Evolutionary conservation across 2,888 invertebrate species (phyloP).

Genomic region (Dynastes maya): DNA sequence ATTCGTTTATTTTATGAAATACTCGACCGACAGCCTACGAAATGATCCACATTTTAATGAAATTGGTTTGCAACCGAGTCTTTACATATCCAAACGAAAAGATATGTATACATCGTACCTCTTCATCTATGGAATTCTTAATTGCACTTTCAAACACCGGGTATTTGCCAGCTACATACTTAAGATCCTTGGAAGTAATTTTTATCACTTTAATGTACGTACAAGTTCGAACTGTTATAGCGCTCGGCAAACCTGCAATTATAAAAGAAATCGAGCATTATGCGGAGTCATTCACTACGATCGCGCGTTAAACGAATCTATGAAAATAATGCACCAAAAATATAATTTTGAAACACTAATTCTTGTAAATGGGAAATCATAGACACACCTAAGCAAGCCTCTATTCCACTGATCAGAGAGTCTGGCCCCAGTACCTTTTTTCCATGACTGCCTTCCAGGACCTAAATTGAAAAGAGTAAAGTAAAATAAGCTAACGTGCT

Average conservation of each 20-base stretch:
- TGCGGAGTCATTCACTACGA: no score
- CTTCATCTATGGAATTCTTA: constrained; percentile 17
- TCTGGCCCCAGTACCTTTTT: constrained; percentile 38
- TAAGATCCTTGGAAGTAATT: constrained; percentile 20
- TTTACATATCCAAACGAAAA: no score
- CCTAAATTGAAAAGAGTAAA: constrained; percentile 21
- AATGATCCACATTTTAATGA: background rate
- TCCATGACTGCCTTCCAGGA: constrained; percentile 39
- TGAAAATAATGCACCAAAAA: no score
- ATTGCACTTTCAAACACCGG: constrained; percentile 22
- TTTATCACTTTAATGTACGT: constrained; percentile 39
- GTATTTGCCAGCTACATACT: constrained; percentile 20
- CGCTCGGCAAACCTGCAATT: constrained; percentile 16
- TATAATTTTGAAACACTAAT: no score
- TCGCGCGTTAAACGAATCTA: no score
- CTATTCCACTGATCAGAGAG: constrained; percentile 40
- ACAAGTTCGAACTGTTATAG: constrained; percentile 38
- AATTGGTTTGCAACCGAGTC: no score
- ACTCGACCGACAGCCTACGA: constrained; percentile 34
- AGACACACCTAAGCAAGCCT: constrained; percentile 30
- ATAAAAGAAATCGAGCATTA: background rate
- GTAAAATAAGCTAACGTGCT: background rate
- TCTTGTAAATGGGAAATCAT: no score
- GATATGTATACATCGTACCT: background rate
- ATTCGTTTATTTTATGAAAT: constrained; percentile 33